These are phyloP conservation scores for Spodoptera exigua DNA, from an alignment of 2,888 invertebrate species.

Conservation along the genomic window DNA sequence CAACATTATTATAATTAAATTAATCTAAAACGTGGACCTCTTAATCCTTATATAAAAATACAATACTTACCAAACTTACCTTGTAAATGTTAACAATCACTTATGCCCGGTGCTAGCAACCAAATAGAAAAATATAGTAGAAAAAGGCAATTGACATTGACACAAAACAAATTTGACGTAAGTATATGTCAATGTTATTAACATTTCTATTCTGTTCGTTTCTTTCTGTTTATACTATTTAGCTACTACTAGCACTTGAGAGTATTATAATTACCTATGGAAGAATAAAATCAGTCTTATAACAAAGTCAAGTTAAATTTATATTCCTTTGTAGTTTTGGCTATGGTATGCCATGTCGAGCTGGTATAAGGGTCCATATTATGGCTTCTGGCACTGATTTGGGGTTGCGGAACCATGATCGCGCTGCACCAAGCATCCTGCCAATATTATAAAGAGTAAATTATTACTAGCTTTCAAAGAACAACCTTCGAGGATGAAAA, in stretches of 20 bases:
- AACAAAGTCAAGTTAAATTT: no score
- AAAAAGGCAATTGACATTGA: no score
- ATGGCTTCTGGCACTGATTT: conserved; percentile 74
- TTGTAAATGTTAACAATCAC: conserved; percentile 42
- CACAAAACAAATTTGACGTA: no score
- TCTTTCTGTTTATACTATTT: no score
- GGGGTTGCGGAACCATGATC: conserved; percentile 72
- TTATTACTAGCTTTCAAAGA: no score
- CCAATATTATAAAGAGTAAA: not conserved
- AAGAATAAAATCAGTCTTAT: no score
- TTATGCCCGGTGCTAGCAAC: not conserved
- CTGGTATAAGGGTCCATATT: conserved; percentile 78
- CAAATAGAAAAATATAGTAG: no score
- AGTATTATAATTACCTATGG: no score
- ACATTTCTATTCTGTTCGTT: no score
- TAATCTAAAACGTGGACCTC: conserved; percentile 36
- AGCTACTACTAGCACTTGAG: no score
- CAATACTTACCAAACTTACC: conserved; percentile 59
- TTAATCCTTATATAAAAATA: conserved; percentile 37
- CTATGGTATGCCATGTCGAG: conserved; percentile 75
- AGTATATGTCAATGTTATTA: no score
- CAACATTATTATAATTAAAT: conserved; percentile 13
- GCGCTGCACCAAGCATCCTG: conserved; percentile 76
- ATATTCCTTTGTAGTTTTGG: not conserved
- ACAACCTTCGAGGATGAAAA: no score